phyloP scores from a whole-genome alignment of 2,113 vertebrate genomes.

The Bubo scandiacus region DNA sequence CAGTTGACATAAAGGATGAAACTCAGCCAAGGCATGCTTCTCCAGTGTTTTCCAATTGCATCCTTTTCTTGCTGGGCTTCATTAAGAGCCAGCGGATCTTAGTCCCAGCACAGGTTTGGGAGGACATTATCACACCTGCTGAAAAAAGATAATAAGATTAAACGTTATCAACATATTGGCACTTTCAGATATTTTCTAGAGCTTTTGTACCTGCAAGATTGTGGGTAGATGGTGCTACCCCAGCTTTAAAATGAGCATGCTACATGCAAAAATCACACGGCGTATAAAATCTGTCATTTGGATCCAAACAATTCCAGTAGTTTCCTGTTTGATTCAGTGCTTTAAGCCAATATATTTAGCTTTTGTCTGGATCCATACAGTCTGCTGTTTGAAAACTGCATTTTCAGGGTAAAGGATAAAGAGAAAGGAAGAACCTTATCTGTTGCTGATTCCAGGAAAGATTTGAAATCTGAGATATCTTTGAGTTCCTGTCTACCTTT shows the following conservation, averaged over 20 bases:
- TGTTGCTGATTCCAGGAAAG: not conserved
- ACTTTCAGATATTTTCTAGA: not conserved
- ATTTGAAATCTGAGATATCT: not conserved
- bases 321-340: not conserved
- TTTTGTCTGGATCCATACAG: not conserved
- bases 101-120: not conserved
- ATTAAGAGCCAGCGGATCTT: not conserved
- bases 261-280: not conserved
- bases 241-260: not conserved
- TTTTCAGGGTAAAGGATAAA: not conserved
- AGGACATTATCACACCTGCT: not conserved
- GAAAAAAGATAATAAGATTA: not conserved
- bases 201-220: not conserved
- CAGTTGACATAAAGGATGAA: not conserved
- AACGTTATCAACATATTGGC: not conserved
- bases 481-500: constrained; percentile 18
- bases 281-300: not conserved
- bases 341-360: not conserved
- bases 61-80: not conserved
- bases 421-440: not conserved
- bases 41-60: not conserved
- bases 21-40: not conserved
- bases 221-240: not conserved
- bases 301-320: not conserved
- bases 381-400: not conserved